These are phyloP conservation scores for Donacobius atricapilla DNA, from an alignment of 2,113 vertebrate species.

Conservation along the genomic window DNA sequence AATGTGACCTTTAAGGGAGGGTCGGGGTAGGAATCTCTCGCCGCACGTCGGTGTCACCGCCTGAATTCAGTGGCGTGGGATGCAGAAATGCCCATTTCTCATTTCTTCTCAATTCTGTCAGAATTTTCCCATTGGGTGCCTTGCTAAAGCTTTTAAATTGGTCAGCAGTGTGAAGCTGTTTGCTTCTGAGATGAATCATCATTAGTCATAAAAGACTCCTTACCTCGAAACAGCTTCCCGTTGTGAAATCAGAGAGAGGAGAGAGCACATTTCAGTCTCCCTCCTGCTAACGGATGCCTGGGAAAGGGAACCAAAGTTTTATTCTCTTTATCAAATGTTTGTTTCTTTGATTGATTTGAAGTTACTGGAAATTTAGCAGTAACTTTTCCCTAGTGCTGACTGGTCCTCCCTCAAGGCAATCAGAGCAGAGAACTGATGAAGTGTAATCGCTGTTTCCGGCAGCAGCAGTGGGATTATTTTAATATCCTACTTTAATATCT, in stretches of 20 bases:
- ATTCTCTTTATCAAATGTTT: neutral
- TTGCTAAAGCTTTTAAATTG: neutral
- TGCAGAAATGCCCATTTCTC: neutral
- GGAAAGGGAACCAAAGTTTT: neutral
- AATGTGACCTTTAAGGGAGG: neutral
- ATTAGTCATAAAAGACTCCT: constrained; percentile 27
- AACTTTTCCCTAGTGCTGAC: neutral
- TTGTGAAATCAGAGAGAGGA: neutral
- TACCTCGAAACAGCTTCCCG: neutral
- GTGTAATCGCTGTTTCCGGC: accelerated
- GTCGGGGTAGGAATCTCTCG: neutral
- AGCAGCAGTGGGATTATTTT: neutral
- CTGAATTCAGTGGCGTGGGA: neutral
- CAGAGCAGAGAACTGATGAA: neutral
- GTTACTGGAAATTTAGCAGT: neutral
- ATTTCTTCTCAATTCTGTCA: neutral
- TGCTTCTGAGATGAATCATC: constrained; percentile 37
- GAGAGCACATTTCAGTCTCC: neutral
- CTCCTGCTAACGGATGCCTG: neutral
- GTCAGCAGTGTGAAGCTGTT: neutral
- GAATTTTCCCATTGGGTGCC: neutral
- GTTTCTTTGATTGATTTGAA: neutral
- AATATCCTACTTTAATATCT: neutral
- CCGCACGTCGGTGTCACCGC: neutral
- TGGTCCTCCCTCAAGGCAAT: neutral